Conservation (phyloP, 2,888 invertebrate genomes). For the Cerceris ruficornis region DNA sequence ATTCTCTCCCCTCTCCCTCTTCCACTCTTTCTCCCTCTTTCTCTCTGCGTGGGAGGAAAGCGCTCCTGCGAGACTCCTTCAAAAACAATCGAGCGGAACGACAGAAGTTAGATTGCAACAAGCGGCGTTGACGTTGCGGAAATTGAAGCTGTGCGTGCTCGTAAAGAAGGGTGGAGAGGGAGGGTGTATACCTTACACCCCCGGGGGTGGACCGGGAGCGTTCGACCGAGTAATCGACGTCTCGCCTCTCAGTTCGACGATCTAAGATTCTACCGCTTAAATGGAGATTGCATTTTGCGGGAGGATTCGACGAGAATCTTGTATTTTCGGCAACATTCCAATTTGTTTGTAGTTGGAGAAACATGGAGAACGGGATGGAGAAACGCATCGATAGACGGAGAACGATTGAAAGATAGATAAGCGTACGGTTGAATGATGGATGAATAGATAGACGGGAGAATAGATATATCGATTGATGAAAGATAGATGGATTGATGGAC, state of each 20-base stretch:
- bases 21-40: not conserved
- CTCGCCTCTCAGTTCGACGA: not conserved
- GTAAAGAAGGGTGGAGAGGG: constrained; percentile 7
- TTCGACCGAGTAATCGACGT: constrained; percentile 43
- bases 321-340: not conserved
- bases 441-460: too few relatives aligned
- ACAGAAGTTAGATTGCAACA: constrained; percentile 54
- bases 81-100: constrained; percentile 58
- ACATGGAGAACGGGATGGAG: too few relatives aligned
- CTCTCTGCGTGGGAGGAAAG: not conserved
- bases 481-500: too few relatives aligned
- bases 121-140: constrained; percentile 55
- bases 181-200: not conserved
- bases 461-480: too few relatives aligned
- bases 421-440: too few relatives aligned
- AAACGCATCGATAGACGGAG: too few relatives aligned
- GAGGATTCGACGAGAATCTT: not conserved
- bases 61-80: constrained; percentile 14
- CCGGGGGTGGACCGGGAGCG: constrained; percentile 9
- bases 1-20: not conserved
- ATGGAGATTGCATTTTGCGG: constrained; percentile 10
- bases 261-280: constrained; percentile 3
- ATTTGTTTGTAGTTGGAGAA: not conserved
- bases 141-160: constrained; percentile 55
- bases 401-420: too few relatives aligned